A percentile compares a stretch with the other conserved stretches of the same genome.
Evolutionary conservation across 2,888 invertebrate genomes (phyloP).

Genomic region (Flexamia atlantica): DNA sequence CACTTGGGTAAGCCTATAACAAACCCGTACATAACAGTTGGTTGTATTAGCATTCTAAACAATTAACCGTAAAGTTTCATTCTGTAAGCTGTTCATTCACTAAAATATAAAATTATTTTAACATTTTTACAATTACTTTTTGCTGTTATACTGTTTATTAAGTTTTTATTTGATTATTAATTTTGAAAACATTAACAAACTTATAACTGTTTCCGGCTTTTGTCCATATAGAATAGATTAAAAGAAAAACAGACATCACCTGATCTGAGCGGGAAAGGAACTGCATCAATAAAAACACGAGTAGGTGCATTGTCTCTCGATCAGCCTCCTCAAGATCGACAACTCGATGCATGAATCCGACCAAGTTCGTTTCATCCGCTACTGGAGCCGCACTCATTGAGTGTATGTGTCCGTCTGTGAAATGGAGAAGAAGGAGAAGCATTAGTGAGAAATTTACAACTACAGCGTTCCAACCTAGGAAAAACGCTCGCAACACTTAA

Average conservation of each 20-base stretch:
- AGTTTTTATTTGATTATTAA: too few relatives aligned
- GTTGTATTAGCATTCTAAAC: too few relatives aligned
- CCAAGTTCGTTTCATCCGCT: conserved; percentile 86
- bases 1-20: conserved; percentile 86
- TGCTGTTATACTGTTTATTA: too few relatives aligned
- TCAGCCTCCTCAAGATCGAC: conserved; percentile 97
- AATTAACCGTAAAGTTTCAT: too few relatives aligned
- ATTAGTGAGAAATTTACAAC: neutral
- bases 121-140: too few relatives aligned
- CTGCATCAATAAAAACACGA: conserved; percentile 98
- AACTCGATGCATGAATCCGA: conserved; percentile 89
- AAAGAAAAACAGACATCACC: conserved; percentile 72
- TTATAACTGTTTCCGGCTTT: too few relatives aligned
- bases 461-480: neutral
- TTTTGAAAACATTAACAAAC: too few relatives aligned
- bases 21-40: neutral
- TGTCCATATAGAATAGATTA: too few relatives aligned
- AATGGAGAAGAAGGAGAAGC: neutral
- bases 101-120: too few relatives aligned
- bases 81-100: too few relatives aligned
- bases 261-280: conserved; percentile 91
- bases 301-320: conserved; percentile 95
- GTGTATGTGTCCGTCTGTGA: conserved; percentile 88
- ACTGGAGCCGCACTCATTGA: conserved; percentile 83
- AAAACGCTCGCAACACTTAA: neutral